phyloP scores from a whole-genome alignment of 2,797 vertebrate genomes.

The Numenius phaeopus region DNA sequence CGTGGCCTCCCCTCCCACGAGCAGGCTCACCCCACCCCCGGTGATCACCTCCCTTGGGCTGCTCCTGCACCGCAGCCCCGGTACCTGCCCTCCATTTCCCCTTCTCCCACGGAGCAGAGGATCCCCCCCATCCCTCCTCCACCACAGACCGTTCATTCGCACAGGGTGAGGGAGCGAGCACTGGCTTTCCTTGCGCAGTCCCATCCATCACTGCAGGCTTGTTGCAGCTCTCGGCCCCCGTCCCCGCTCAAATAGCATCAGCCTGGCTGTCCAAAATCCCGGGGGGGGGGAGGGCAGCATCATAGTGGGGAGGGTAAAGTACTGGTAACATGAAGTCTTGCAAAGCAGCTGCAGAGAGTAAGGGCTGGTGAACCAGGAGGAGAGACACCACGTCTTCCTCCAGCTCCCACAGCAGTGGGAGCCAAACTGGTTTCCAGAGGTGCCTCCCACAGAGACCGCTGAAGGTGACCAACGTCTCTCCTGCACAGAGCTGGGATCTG shows the following conservation, averaged over 20 bases:
- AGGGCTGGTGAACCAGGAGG: not conserved
- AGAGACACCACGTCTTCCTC: not conserved
- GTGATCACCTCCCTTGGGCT: not conserved
- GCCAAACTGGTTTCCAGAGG: not conserved
- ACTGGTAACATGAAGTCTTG: fast-evolving
- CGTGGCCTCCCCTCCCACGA: not conserved
- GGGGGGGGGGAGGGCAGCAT: not conserved
- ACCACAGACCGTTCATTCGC: not conserved
- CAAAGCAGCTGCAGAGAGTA: not conserved
- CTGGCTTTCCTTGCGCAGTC: not conserved
- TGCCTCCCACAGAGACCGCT: not conserved
- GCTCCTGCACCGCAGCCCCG: not conserved
- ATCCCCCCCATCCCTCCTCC: not conserved
- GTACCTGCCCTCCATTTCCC: slow-evolving; percentile 7
- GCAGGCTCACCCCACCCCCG: not conserved
- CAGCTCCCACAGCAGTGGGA: not conserved
- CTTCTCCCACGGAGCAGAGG: not conserved
- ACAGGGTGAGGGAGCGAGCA: not conserved
- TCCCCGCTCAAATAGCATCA: fast-evolving
- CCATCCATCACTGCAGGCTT: not conserved
- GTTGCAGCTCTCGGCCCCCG: fast-evolving
- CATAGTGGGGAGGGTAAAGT: not conserved
- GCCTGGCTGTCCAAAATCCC: not conserved
- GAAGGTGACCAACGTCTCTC: not conserved
- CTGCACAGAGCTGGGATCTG: not conserved